phyloP scores from a whole-genome alignment of 92 coral and sea anemone species.

The Desmophyllum pertusum region DNA sequence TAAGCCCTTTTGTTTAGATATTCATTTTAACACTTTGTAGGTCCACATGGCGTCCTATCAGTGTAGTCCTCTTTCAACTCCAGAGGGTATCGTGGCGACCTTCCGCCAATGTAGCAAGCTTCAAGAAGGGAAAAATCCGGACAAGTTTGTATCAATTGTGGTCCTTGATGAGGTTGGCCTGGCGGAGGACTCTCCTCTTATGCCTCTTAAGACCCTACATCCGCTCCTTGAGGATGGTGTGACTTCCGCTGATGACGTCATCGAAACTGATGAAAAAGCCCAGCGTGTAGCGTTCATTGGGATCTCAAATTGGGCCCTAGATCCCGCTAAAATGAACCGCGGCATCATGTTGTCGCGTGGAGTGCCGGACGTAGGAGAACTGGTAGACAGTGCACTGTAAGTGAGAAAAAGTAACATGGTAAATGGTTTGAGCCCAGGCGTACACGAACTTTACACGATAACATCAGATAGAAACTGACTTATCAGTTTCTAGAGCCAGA shows the following conservation, averaged over 20 bases:
- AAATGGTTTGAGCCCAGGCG: too few species aligned
- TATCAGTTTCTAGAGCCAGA: too few species aligned
- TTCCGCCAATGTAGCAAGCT: constrained; percentile 81
- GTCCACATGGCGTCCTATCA: constrained; percentile 80
- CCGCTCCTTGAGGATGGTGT: constrained; percentile 89
- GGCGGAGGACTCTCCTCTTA: constrained; percentile 86
- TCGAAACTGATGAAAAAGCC: constrained; percentile 76
- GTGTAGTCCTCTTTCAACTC: constrained; percentile 89
- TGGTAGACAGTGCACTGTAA: constrained; percentile 76
- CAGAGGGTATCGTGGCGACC: constrained; percentile 87
- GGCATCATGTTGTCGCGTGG: constrained; percentile 84
- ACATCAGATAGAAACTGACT: too few species aligned
- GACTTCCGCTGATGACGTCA: constrained; percentile 76
- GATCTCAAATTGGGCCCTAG: constrained; percentile 89
- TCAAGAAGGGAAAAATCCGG: constrained; percentile 70
- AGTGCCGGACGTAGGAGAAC: constrained; percentile 68
- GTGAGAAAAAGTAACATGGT: too few species aligned
- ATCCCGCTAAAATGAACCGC: constrained; percentile 88
- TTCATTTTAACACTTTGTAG: constrained; percentile 2
- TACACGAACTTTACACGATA: too few species aligned
- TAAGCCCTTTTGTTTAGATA: neutral
- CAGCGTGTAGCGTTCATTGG: constrained; percentile 87
- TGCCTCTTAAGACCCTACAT: constrained; percentile 85
- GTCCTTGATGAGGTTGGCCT: constrained; percentile 89
- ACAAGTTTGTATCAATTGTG: constrained; percentile 82